phyloP scores from a whole-genome alignment of 2,888 invertebrate genomes.

The Sesamia inferens region DNA sequence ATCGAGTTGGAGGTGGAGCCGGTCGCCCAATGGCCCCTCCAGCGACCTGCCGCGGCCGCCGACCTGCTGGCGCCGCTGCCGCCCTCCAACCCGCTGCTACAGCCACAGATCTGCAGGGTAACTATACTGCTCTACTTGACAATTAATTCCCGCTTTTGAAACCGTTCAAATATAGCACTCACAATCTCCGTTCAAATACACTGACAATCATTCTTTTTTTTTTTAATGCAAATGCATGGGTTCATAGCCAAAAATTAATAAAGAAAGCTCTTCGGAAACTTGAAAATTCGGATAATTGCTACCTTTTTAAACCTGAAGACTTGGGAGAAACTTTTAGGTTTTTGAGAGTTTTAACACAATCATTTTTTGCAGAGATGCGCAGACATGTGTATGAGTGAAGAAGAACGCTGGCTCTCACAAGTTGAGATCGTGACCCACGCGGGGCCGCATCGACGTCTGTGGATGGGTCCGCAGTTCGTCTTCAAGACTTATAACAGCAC shows the following conservation, averaged over 20 bases:
- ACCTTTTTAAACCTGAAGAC: no score
- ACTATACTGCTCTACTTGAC: background rate
- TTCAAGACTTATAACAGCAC: slow-evolving; percentile 97
- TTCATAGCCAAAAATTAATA: no score
- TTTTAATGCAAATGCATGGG: background rate
- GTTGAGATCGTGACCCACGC: slow-evolving; percentile 99
- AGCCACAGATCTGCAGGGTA: slow-evolving; percentile 64
- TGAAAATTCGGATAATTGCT: background rate
- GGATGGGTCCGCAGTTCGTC: slow-evolving; percentile 99
- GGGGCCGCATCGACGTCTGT: slow-evolving; percentile 97
- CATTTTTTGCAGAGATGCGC: slow-evolving; percentile 81
- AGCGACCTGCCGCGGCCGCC: slow-evolving; percentile 90
- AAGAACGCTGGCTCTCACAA: slow-evolving; percentile 98
- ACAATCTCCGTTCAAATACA: background rate
- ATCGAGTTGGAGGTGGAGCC: slow-evolving; percentile 96
- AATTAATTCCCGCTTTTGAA: background rate
- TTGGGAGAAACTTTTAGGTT: background rate
- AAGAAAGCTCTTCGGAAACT: no score
- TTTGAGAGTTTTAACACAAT: background rate
- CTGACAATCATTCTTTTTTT: no score
- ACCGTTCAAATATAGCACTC: background rate
- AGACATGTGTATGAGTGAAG: slow-evolving; percentile 88
- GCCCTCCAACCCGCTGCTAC: slow-evolving; percentile 91
- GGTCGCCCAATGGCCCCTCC: slow-evolving; percentile 97
- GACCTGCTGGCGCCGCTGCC: slow-evolving; percentile 95